Percentiles rank a stretch among this genome's conserved stretches.
Conservation (phyloP, 2,797 vertebrate species). For the Cetoscarus ocellatus region DNA sequence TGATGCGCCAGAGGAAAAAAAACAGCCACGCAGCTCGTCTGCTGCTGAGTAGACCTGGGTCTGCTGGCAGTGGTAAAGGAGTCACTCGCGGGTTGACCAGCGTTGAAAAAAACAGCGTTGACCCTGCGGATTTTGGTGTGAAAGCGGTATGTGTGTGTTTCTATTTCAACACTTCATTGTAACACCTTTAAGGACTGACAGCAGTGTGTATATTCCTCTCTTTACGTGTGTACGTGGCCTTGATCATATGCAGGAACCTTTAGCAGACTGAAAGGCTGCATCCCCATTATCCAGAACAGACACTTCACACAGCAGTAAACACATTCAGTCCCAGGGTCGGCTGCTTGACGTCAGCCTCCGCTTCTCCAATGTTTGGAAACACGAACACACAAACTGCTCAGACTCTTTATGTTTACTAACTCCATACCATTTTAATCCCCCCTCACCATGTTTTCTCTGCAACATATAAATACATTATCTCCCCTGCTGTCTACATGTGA, state of each 20-base stretch:
- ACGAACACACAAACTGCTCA: constrained; percentile 9
- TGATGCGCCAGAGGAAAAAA: too few relatives aligned
- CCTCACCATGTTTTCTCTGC: not conserved
- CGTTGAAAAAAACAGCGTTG: too few relatives aligned
- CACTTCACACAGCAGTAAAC: constrained; percentile 75
- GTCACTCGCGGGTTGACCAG: too few relatives aligned
- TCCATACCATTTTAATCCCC: not conserved
- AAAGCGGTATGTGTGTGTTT: constrained; percentile 38
- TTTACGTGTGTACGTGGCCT: constrained; percentile 50
- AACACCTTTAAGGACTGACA: constrained; percentile 51
- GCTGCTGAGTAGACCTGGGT: too few relatives aligned
- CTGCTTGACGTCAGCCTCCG: constrained; percentile 74
- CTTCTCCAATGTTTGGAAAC: constrained; percentile 73
- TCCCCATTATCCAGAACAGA: constrained; percentile 48
- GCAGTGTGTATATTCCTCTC: constrained; percentile 30
- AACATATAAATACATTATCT: constrained; percentile 25
- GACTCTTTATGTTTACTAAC: not conserved
- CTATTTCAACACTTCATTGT: constrained; percentile 49
- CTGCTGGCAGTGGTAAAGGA: too few relatives aligned
- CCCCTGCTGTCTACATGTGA: not conserved
- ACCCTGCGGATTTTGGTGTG: too few relatives aligned
- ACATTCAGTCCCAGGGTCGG: constrained; percentile 69
- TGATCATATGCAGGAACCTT: constrained; percentile 47
- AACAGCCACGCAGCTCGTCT: too few relatives aligned
- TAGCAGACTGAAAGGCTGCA: constrained; percentile 52